A percentile compares a stretch with the other conserved stretches of the same genome.
Evolutionary conservation across 2,888 invertebrate species (phyloP).

Genomic region (Caenorhabditis sp.): DNA sequence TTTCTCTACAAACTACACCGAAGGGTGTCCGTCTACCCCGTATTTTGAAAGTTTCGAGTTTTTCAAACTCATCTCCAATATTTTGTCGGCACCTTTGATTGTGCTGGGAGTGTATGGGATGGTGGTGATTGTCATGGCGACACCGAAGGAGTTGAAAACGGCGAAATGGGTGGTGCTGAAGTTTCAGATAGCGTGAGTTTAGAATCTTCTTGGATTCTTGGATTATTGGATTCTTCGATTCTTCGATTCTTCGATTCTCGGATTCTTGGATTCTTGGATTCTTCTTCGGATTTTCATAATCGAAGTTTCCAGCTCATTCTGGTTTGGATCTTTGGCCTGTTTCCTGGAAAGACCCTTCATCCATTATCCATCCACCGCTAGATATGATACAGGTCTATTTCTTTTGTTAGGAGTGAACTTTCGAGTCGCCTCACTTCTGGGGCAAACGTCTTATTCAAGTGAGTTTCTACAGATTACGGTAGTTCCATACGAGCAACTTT

Average conservation of each 20-base stretch:
- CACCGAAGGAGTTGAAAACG: background rate
- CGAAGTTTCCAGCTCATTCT: background rate
- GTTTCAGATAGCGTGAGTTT: constrained; percentile 7
- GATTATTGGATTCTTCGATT: too few relatives aligned
- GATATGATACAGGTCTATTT: background rate
- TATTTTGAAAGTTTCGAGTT: background rate
- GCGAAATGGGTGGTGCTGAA: constrained; percentile 5
- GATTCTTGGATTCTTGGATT: too few relatives aligned
- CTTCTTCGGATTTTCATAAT: too few relatives aligned
- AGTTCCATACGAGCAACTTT: background rate
- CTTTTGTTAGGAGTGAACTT: background rate
- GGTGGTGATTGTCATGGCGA: background rate
- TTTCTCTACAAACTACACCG: background rate
- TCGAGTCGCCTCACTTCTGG: background rate
- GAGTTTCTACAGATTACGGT: background rate
- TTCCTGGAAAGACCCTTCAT: background rate
- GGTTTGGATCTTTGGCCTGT: background rate
- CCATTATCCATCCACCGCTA: background rate
- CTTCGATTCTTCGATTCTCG: too few relatives aligned
- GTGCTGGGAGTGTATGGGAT: background rate
- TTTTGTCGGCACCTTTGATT: background rate
- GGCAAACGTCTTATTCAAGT: constrained; percentile 1
- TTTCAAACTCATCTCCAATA: background rate
- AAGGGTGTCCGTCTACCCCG: background rate
- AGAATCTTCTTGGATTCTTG: too few relatives aligned